A percentile compares a stretch with the other conserved stretches of the same genome.
These are phyloP conservation scores for Griposia aprilina DNA, from an alignment of 2,888 invertebrate genomes.

Conservation along the genomic window DNA sequence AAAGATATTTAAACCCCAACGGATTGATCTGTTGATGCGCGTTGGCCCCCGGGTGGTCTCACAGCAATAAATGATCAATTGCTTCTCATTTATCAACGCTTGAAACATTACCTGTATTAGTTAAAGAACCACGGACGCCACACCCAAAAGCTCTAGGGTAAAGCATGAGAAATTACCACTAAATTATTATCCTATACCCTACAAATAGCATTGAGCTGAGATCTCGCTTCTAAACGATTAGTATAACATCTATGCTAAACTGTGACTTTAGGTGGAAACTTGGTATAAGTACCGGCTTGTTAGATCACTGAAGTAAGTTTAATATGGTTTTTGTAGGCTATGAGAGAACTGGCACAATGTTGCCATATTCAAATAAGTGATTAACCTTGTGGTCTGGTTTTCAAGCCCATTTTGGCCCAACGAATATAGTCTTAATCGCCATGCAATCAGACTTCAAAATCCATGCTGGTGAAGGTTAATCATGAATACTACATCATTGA, in stretches of 20 bases:
- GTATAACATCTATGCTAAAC: conserved; percentile 80
- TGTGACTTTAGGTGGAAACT: conserved; percentile 63
- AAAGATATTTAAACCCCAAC: background rate
- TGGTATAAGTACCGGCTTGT: conserved; percentile 61
- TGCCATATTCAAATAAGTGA: background rate
- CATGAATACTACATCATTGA: background rate
- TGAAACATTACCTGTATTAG: background rate
- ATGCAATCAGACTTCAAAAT: background rate
- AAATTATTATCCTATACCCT: conserved; percentile 85
- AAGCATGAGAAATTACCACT: conserved; percentile 86
- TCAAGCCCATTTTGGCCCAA: background rate
- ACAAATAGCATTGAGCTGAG: conserved; percentile 90
- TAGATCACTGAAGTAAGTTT: conserved; percentile 2
- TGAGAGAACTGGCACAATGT: background rate
- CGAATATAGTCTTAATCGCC: no score
- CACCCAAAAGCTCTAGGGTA: conserved; percentile 83
- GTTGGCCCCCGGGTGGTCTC: background rate
- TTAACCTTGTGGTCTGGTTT: background rate
- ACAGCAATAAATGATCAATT: no score
- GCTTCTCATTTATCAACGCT: no score
- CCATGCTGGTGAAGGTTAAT: background rate
- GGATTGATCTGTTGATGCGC: background rate
- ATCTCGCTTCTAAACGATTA: conserved; percentile 82
- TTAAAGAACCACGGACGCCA: conserved; percentile 66
- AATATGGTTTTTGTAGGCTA: background rate